Evolutionary conservation across 2,888 invertebrate species (phyloP), one percentile per base, ranked within the genome.

Genomic region (Euzophera pinguis): DNA sequence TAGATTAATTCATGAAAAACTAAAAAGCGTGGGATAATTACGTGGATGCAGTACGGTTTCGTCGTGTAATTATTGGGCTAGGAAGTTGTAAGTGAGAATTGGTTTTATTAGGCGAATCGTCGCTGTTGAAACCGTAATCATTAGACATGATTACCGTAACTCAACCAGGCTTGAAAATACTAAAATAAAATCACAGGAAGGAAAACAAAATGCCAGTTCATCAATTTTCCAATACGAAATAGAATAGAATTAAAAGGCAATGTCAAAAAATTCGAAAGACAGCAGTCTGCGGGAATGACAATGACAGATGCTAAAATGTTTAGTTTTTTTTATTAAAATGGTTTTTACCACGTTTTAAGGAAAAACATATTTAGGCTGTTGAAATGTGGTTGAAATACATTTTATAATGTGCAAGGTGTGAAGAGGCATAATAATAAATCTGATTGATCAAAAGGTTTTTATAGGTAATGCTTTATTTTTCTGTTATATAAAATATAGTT

Each of bases 31-130:
- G 51, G 53, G 59, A 55, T 58, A 92, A 94, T 93, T 91, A 96
- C 95, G 95, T 95, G 55, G 96, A 96, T 58, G 94, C 93, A 58
- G 96, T 96, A 69, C 96, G 90, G 61, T 94, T 96, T 67, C 96
- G 91, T 73, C 94, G 92, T 10, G 96, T 96, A 59, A 95, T 95
- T 63, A 96, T 93, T 41, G 95, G 96, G 74, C 95, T 95, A 14
- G 96, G 96, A 63, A 96, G 82, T 70, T 91, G 91, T 55, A 93
- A 78, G 66, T 86, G 87, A 35, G 85, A 71, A 66, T 75, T 78
- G 37, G 81, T 82, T 75, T 89, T 89, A 62, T 90, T 90, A 7
- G 90, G 90, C 34, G 90, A 90, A 68, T 88, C 90, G 66, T 90
- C 90, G 67, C 79, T 86, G 62, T 90, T 88, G 58, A 90, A 90